Base-by-base conservation (phyloP, 1,140 invertebrate species). In the Ylistrum balloti region DNA sequence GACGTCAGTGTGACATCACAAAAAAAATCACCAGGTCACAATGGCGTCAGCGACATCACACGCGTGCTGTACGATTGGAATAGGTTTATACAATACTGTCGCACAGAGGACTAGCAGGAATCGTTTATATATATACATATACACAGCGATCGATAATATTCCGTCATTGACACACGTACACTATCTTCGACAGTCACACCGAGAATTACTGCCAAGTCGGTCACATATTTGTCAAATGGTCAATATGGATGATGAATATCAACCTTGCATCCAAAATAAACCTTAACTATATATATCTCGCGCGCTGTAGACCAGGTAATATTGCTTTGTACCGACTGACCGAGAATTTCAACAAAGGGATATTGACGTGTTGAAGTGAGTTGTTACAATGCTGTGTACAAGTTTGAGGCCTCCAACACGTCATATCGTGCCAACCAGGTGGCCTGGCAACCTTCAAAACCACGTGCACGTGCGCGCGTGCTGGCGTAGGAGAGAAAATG, bases 361-460 rank as follows among this genome's bases (percentile, higher is more conserved):
- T 28, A 74, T n/a, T 74, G 56, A 74, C n/a, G 56, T 28, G 56
- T 1, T 74, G 22, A 17, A 45, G 41, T 17, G 7, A 17, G 56
- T 74, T 74, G 5, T 74, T 7, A n/a, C 22, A 45, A 17, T 45
- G 41, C 17, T 45, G 41, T 45, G 20, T 38, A 38, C 35, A 38
- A 38, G 35, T 38, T 38, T 38, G 5, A 74, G 56, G 56, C n/a
- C n/a, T 74, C n/a, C 56, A 74, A 9, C 35, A 13, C 35, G n/a
- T n/a, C n/a, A n/a, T n/a, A 28, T 74, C 56, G 56, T 74, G 17
- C 56, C 56, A 74, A 74, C 56, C 56, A 74, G 56, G 56, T 74
- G 56, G 56, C n/a, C 28, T n/a, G 15, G 56, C n/a, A 74, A 74
- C 56, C 56, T 74, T 28, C 56, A 74, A n/a, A 28, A 74, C 56